These are phyloP conservation scores for Nezara viridula DNA, from an alignment of 2,888 invertebrate species.

Conservation along the genomic window DNA sequence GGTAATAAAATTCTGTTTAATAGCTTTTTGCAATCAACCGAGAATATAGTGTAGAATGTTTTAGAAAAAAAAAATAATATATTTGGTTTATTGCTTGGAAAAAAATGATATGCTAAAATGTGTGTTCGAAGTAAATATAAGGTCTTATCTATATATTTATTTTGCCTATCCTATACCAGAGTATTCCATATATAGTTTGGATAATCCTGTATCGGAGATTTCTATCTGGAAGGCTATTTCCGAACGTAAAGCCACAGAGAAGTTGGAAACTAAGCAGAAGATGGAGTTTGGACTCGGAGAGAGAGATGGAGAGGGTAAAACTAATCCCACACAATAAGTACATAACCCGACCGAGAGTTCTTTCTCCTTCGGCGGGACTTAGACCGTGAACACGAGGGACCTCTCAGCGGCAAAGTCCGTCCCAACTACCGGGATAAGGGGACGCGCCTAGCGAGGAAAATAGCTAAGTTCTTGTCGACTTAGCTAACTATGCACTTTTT, in stretches of 20 bases:
- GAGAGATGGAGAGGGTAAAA: background rate
- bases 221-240: slow-evolving; percentile 4
- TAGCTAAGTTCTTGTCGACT: background rate
- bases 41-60: too few species aligned
- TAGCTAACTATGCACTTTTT: background rate
- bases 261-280: slow-evolving; percentile 52
- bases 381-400: slow-evolving; percentile 48
- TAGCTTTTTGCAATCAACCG: too few species aligned
- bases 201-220: slow-evolving; percentile 37
- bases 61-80: too few species aligned
- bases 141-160: background rate
- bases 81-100: too few species aligned
- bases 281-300: slow-evolving; percentile 46
- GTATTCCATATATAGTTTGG: slow-evolving; percentile 22
- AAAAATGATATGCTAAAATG: too few species aligned
- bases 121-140: background rate
- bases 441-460: background rate
- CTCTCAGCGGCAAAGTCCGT: slow-evolving; percentile 8
- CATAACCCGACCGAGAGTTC: background rate
- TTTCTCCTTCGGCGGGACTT: slow-evolving; percentile 60
- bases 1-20: too few species aligned
- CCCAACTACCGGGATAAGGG: slow-evolving; percentile 30
- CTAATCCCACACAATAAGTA: slow-evolving; percentile 30
- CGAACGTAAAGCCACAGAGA: slow-evolving; percentile 27
- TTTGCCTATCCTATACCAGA: background rate